Evolutionary conservation across 2,797 vertebrate genomes (phyloP).

Genomic region (Sebastes miniatus): DNA sequence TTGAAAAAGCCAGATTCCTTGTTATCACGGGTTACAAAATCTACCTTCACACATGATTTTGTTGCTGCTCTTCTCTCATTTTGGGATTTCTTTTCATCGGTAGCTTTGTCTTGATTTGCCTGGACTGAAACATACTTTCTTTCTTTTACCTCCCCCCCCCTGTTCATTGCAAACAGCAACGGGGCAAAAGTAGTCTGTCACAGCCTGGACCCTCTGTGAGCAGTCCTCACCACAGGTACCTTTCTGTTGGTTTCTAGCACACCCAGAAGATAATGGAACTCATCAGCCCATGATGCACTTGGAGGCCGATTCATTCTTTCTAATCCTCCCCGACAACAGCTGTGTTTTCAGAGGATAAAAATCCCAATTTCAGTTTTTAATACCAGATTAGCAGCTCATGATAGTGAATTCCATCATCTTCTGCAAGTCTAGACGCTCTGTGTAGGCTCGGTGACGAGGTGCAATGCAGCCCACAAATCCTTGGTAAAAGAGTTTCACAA

Average conservation of each 20-base stretch:
- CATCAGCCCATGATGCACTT: conserved; percentile 73
- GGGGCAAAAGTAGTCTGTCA: conserved; percentile 96
- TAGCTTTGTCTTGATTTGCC: conserved; percentile 97
- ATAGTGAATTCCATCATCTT: conserved; percentile 94
- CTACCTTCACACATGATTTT: conserved; percentile 83
- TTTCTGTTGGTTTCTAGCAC: conserved; percentile 98
- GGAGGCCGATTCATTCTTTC: conserved; percentile 36
- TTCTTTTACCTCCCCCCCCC: conserved; percentile 89
- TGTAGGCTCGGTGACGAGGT: conserved; percentile 84
- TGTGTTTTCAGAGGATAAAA: neutral
- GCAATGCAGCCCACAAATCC: conserved; percentile 63
- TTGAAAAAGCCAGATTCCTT: conserved; percentile 91
- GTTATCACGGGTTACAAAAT: conserved; percentile 69
- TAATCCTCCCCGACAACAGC: conserved; percentile 13
- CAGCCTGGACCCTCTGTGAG: conserved; percentile 96
- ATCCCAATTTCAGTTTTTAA: neutral
- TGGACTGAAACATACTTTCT: conserved; percentile 98
- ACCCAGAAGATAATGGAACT: conserved; percentile 95
- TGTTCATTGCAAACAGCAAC: conserved; percentile 99
- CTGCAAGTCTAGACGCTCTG: conserved; percentile 91
- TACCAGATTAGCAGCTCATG: conserved; percentile 67
- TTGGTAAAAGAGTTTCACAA: conserved; percentile 36
- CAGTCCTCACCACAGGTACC: conserved; percentile 97
- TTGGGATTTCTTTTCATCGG: conserved; percentile 87
- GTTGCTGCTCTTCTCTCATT: conserved; percentile 88